Conservation (phyloP, 2,113 vertebrate species). For the Himantopus leucocephalus region DNA sequence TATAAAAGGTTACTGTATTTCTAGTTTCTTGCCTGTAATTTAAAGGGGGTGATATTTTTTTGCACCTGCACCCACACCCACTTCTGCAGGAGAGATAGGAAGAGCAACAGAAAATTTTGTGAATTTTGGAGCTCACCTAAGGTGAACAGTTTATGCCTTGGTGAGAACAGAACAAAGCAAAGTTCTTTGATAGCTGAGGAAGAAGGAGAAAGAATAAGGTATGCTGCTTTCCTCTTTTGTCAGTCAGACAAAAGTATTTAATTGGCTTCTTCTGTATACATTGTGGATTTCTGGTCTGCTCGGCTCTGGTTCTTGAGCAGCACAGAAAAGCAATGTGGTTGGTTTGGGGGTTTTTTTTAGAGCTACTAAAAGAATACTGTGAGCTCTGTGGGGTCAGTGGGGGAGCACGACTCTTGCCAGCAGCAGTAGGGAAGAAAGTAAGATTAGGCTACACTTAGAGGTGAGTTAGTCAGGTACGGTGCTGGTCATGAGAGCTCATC, state of each 20-base stretch:
- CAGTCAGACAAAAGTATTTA: not conserved
- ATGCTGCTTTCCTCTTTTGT: not conserved
- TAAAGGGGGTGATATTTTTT: not conserved
- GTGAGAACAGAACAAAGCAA: not conserved
- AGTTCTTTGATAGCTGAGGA: not conserved
- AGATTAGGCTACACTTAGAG: not conserved
- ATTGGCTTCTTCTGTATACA: not conserved
- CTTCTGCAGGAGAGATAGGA: not conserved
- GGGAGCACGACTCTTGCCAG: not conserved
- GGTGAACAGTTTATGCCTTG: not conserved
- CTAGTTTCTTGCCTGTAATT: not conserved
- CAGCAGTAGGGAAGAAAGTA: not conserved
- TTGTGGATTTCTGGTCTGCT: not conserved
- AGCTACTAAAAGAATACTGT: not conserved
- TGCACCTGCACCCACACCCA: not conserved
- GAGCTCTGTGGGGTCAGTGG: not conserved
- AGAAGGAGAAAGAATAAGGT: not conserved
- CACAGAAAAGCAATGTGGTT: not conserved
- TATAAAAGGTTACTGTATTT: not conserved
- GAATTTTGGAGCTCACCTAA: not conserved
- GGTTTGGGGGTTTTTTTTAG: not conserved
- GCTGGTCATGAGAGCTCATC: not conserved
- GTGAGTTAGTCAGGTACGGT: not conserved
- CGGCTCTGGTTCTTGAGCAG: not conserved
- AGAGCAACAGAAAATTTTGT: not conserved